Evolutionary conservation across 2,797 vertebrate genomes (phyloP), one percentile per base, ranked within the genome.

Genomic region (Alcedo atthis): DNA sequence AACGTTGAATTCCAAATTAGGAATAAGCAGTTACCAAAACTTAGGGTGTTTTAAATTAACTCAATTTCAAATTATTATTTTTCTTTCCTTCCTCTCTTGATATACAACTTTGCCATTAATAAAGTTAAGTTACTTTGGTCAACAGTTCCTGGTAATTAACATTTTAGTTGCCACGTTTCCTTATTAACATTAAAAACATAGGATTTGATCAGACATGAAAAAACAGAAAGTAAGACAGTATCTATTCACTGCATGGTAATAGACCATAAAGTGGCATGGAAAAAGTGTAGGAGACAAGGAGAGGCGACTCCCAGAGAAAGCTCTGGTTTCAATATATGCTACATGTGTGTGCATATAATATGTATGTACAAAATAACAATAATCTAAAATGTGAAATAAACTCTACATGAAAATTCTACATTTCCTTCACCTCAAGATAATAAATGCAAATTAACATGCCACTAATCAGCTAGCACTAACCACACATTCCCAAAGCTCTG

Each of bases 181-280:
- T 94, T 85, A 92, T 84, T 77, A 78, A 53, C 67, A 66, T 75
- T 81, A 82, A 75, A 66, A 94, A 78, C 61, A 32, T 19, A 33
- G 8, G 21, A 45, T 93, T 76, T 92, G 67, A 92, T 83, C 61
- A 91, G 57, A 82, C 85, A 54, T 11, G 45, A 74, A 90, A 59
- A 61, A 93, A 43, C 37, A 79, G 49, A 79, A 93, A 86, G 25
- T 81, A 87, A 87, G 30, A 51, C 5, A 74, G 37, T 37, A 71
- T 59, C 25, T 66, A 79, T 63, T 89, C 48, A 63, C 32, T 51
- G 32, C 40, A 83, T 73, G 55, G 79, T 92, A 93, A 90, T 18
- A 84, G 77, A 82, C 40, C 55, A 62, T 66, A 91, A 93, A 92
- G 25, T 48, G 10, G 37, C 63, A 71, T 15, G 28, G 32, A 54